phyloP scores from a whole-genome alignment of 2,113 vertebrate species.

The Xiphophorus maculatus region DNA sequence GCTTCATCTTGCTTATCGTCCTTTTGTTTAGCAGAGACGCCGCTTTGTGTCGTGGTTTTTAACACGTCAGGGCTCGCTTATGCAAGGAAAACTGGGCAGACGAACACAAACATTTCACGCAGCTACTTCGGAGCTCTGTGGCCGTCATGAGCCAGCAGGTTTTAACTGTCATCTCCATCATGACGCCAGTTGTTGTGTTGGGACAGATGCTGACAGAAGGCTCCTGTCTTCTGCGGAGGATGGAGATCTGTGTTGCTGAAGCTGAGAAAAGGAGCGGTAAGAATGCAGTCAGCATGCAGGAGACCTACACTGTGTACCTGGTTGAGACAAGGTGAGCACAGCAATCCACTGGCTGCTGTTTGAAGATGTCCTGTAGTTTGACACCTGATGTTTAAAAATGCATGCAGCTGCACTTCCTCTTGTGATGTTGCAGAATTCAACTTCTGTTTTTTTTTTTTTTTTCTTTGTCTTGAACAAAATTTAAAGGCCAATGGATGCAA shows the following conservation, averaged over 20 bases:
- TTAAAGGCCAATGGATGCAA: conserved; percentile 84
- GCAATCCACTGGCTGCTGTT: not conserved
- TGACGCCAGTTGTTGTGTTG: not conserved
- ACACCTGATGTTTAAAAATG: no score
- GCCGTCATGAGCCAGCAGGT: no score
- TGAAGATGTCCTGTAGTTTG: no score
- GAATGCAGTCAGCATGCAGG: conserved; percentile 93
- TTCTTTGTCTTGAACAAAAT: no score
- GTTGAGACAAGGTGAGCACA: conserved; percentile 89
- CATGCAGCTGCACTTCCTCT: no score
- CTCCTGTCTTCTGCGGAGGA: conserved; percentile 83
- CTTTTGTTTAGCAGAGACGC: not conserved
- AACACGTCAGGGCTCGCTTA: not conserved
- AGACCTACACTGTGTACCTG: conserved; percentile 95
- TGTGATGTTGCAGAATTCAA: no score
- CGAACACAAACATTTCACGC: no score
- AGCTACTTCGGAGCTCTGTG: no score
- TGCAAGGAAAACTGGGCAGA: no score
- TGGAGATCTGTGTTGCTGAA: conserved; percentile 94
- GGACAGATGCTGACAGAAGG: conserved; percentile 84
- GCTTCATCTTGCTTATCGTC: not conserved
- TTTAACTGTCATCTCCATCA: no score
- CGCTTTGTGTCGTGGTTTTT: not conserved
- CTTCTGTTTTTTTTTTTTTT: not conserved
- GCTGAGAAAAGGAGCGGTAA: conserved; percentile 93